These are phyloP conservation scores for Shinisaurus crocodilurus DNA, from an alignment of 2,113 vertebrate species.

Conservation along the genomic window DNA sequence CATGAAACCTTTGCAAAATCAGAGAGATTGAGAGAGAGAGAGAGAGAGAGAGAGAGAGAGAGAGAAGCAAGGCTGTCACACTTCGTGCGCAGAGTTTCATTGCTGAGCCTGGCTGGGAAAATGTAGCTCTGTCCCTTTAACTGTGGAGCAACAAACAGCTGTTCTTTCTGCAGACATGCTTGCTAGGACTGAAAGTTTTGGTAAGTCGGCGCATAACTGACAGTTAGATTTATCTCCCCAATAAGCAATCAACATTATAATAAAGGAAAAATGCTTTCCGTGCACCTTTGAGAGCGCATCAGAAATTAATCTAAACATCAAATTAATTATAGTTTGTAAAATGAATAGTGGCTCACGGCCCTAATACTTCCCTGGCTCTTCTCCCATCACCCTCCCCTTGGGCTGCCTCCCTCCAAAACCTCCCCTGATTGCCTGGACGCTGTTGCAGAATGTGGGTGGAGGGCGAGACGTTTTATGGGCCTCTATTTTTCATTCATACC, in stretches of 20 bases:
- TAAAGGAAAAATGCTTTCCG: constrained; percentile 80
- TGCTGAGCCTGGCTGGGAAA: constrained; percentile 47
- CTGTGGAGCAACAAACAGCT: constrained; percentile 61
- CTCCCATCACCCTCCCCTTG: background rate
- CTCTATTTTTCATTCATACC: constrained; percentile 33
- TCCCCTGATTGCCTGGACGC: constrained; percentile 60
- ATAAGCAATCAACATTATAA: constrained; percentile 81
- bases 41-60: no score
- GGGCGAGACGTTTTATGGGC: constrained; percentile 36
- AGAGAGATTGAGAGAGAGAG: constrained; percentile 1
- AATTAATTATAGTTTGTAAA: constrained; percentile 81
- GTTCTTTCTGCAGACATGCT: constrained; percentile 71
- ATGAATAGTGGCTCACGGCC: constrained; percentile 76
- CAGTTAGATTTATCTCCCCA: constrained; percentile 81
- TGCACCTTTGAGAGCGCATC: constrained; percentile 80
- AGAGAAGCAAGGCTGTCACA: constrained; percentile 25
- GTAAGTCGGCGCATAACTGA: constrained; percentile 78
- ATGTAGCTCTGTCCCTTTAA: constrained; percentile 65
- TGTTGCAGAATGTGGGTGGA: constrained; percentile 31
- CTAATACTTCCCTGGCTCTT: constrained; percentile 67
- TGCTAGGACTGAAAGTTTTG: constrained; percentile 77
- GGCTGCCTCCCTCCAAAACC: constrained; percentile 53
- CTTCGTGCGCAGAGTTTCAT: constrained; percentile 48
- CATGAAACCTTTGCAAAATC: constrained; percentile 46
- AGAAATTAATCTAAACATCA: constrained; percentile 83